phyloP scores from a whole-genome alignment of 1,140 invertebrate genomes.

The Probaryconus sp. region DNA sequence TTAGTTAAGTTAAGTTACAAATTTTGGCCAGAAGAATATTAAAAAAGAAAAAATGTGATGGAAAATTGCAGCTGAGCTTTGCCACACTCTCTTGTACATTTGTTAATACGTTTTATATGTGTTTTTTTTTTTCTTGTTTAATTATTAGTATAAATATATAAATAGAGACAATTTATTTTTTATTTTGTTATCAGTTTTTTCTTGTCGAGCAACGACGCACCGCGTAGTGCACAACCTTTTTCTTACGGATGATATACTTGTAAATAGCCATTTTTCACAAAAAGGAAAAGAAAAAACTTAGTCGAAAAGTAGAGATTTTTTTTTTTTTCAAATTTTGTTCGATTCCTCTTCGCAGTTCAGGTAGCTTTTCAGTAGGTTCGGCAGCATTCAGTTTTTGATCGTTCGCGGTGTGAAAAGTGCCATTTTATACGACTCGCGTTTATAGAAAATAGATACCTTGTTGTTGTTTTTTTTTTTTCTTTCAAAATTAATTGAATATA shows the following conservation, averaged over 20 bases:
- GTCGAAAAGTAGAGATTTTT: constrained; percentile 33
- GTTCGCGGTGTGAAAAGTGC: constrained; percentile 40
- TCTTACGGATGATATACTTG: constrained; percentile 24
- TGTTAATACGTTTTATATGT: constrained; percentile 76
- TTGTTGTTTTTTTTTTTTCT: too few relatives aligned
- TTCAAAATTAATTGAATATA: too few relatives aligned
- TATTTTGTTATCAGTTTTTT: constrained; percentile 46
- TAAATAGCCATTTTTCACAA: constrained; percentile 39
- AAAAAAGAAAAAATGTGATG: too few relatives aligned
- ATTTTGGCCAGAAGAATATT: constrained; percentile 18
- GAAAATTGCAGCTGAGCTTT: constrained; percentile 34
- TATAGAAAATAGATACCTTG: too few relatives aligned
- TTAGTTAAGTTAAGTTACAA: constrained; percentile 32
- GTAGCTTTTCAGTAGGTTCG: constrained; percentile 33
- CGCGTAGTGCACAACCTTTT: constrained; percentile 41
- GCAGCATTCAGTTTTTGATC: constrained; percentile 18
- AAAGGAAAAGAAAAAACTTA: constrained; percentile 12
- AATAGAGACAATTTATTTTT: constrained; percentile 54
- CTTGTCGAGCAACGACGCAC: constrained; percentile 53
- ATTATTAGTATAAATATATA: constrained; percentile 66
- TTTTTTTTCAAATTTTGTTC: constrained; percentile 12
- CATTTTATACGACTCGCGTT: constrained; percentile 1
- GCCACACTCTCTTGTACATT: constrained; percentile 69
- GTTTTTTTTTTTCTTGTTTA: constrained; percentile 65
- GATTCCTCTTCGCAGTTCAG: constrained; percentile 12